These are phyloP conservation scores for Stigmatopora nigra DNA, from an alignment of 2,113 vertebrate species.

Conservation along the genomic window DNA sequence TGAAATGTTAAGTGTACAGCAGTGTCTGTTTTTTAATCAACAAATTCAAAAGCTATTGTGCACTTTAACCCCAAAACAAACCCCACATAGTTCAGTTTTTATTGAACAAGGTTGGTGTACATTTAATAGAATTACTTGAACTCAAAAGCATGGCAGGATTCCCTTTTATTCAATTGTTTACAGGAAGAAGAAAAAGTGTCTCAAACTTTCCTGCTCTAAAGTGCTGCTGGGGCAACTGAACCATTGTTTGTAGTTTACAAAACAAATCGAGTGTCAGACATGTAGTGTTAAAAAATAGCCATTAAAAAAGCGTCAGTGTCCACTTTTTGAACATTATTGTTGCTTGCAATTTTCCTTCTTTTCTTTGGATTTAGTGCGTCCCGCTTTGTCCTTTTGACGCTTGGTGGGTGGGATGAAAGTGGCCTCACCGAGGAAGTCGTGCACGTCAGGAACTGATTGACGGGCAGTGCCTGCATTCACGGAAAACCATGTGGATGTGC, in stretches of 20 bases:
- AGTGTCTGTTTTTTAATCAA: too few species aligned
- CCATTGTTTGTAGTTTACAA: not conserved
- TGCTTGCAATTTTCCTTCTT: slow-evolving; percentile 76
- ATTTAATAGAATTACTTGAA: slow-evolving; percentile 34
- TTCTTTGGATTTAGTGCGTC: slow-evolving; percentile 66
- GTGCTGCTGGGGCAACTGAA: slow-evolving; percentile 32
- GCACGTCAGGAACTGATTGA: slow-evolving; percentile 33
- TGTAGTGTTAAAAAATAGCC: slow-evolving; percentile 14
- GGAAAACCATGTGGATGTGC: slow-evolving; percentile 2
- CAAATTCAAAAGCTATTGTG: too few species aligned
- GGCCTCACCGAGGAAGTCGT: slow-evolving; percentile 60
- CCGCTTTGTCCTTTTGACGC: slow-evolving; percentile 64
- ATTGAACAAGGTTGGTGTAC: not conserved
- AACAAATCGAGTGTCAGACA: not conserved
- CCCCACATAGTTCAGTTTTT: not conserved
- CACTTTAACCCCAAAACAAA: too few species aligned
- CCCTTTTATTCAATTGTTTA: slow-evolving; percentile 20
- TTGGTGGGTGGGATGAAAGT: slow-evolving; percentile 73
- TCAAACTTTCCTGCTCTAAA: slow-evolving; percentile 30
- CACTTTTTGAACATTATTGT: slow-evolving; percentile 46
- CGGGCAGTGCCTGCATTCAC: slow-evolving; percentile 14
- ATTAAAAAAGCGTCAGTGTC: not conserved
- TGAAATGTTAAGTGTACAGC: too few species aligned
- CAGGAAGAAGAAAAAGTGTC: slow-evolving; percentile 12
- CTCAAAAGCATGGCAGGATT: slow-evolving; percentile 3